Evolutionary conservation across 2,797 vertebrate genomes (phyloP), one percentile per base, ranked within the genome.

Genomic region (Darevskia nairensis): DNA sequence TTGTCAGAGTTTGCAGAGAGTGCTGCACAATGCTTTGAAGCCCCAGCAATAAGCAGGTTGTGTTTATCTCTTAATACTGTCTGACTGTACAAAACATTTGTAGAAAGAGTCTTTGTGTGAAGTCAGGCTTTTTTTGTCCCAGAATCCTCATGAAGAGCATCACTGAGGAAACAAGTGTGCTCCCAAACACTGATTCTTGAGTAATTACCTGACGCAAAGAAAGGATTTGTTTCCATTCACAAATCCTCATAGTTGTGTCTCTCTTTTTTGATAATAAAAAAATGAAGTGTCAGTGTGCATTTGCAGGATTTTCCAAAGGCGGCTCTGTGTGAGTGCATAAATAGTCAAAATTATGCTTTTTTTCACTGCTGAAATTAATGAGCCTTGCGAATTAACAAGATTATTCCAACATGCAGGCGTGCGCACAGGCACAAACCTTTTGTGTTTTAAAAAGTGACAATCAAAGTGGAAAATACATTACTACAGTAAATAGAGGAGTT

Each of bases 391-490:
- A 35, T 29, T 86, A 83, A 86, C 89, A 86, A 74, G 50, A 1
- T n/a, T 76, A 1, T 8, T 89, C 25, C 29, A 3, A 1, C 69
- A 32, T 13, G n/a, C 15, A n/a, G 29, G 5, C 13, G 1, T 72
- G 29, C 1, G 10, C 27, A 13, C 10, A 13, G 3, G 15, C 9
- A 46, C 74, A 77, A 5, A 77, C 86, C 19, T 13, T 27, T 27
- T 55, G 91, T 69, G 0, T 84, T 19, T 27, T 85, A 1, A 32
- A 46, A 84, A 72, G 61, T 2, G 21, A 64, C 17, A 64, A 23
- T 64, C 21, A 71, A 44, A 91, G 69, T 0, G 1, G 61, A 94
- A 94, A 93, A 93, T 89, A 29, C 35, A 25, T 83, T 81, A n/a
- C 79, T 41, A 17, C 0, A 25, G 55, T 64, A 84, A 66, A 89